phyloP scores from a whole-genome alignment of 2,888 invertebrate species.

The Zele albiditarsus region DNA sequence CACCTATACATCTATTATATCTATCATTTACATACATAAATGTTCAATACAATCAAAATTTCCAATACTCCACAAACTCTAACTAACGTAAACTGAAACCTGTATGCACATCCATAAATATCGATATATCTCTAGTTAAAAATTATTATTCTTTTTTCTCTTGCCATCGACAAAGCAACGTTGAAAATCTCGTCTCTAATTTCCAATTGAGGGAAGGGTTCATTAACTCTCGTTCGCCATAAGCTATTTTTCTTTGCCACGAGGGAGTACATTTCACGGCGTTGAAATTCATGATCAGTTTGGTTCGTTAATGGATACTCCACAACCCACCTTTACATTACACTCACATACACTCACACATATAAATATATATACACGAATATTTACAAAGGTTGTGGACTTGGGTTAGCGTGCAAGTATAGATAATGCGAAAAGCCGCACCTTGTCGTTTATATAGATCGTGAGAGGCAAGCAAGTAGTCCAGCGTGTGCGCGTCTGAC shows the following conservation, averaged over 20 bases:
- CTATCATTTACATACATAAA: too few relatives aligned
- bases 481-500: neutral
- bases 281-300: slow-evolving; percentile 13
- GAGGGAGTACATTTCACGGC: slow-evolving; percentile 19
- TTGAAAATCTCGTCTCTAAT: slow-evolving; percentile 1
- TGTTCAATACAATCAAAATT: neutral
- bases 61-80: neutral
- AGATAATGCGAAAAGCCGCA: slow-evolving; percentile 37
- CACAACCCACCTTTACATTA: neutral
- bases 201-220: slow-evolving; percentile 10
- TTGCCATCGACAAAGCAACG: neutral
- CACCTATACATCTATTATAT: too few relatives aligned
- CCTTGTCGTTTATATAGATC: slow-evolving; percentile 27
- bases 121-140: neutral
- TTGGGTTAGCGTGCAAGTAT: slow-evolving; percentile 29
- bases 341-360: neutral
- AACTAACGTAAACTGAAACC: neutral
- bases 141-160: neutral
- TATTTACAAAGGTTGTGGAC: slow-evolving; percentile 6
- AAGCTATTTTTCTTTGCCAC: neutral
- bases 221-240: neutral
- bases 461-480: slow-evolving; percentile 13
- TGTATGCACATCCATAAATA: neutral
- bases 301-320: slow-evolving; percentile 11
- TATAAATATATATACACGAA: neutral